phyloP scores from a whole-genome alignment of 2,113 vertebrate genomes.

The Bos javanicus region DNA sequence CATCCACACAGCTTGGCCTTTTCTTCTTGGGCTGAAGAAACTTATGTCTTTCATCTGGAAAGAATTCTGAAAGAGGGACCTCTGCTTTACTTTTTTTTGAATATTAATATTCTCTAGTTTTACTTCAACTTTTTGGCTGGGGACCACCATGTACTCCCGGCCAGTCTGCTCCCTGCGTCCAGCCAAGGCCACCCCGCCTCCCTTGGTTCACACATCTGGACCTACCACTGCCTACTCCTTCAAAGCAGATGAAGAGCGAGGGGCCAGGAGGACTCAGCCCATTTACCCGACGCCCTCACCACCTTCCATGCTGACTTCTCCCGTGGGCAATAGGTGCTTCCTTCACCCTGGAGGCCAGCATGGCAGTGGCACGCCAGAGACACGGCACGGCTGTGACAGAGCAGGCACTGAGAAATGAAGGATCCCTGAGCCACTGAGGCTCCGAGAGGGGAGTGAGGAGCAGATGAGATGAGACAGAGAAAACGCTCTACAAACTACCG shows the following conservation, averaged over 20 bases:
- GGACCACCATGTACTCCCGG: neutral
- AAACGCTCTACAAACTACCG: neutral
- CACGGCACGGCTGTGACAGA: accelerated
- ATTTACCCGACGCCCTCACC: accelerated
- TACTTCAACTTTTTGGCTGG: neutral
- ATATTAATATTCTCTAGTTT: neutral
- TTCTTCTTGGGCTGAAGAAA: neutral
- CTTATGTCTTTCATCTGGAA: neutral
- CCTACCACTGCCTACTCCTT: neutral
- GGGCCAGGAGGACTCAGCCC: neutral
- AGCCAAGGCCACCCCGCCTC: neutral
- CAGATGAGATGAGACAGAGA: too few species aligned
- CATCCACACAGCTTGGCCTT: neutral
- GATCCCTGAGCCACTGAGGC: neutral
- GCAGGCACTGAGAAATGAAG: neutral
- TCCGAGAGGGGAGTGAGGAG: neutral
- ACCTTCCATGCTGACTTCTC: accelerated
- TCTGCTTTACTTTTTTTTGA: neutral
- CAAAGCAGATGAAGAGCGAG: neutral
- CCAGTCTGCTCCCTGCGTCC: neutral
- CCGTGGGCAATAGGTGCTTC: accelerated
- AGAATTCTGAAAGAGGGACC: neutral
- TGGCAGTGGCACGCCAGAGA: accelerated
- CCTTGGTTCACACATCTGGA: neutral
- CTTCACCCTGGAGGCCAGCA: accelerated